A percentile compares a stretch with the other conserved stretches of the same genome.
Evolutionary conservation across 1,140 invertebrate species (phyloP).

Genomic region (Trissolcus basalis): DNA sequence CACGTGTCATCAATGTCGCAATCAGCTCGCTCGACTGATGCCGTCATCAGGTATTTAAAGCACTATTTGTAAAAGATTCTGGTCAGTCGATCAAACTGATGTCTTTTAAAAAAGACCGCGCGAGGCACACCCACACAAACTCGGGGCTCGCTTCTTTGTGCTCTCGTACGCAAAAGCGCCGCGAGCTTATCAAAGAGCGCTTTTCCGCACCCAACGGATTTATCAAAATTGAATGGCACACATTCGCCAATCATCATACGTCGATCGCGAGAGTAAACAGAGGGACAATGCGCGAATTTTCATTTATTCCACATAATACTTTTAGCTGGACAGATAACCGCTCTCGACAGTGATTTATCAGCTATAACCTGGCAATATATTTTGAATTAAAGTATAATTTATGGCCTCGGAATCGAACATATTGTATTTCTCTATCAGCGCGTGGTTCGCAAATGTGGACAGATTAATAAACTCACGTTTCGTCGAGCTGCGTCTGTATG

Average conservation of each 20-base stretch:
- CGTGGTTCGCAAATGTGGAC: slow-evolving; percentile 25
- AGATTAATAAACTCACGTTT: slow-evolving; percentile 35
- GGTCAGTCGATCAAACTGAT: slow-evolving; percentile 54
- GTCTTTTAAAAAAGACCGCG: slow-evolving; percentile 39
- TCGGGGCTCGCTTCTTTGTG: slow-evolving; percentile 44
- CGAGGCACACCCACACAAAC: slow-evolving; percentile 1
- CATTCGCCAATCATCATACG: slow-evolving; percentile 33
- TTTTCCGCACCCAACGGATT: slow-evolving; percentile 22
- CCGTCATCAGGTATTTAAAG: slow-evolving; percentile 63
- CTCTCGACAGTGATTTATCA: slow-evolving; percentile 54
- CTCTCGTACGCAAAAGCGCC: slow-evolving; percentile 24
- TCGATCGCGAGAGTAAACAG: slow-evolving; percentile 51
- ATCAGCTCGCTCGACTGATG: slow-evolving; percentile 72
- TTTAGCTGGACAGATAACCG: slow-evolving; percentile 44
- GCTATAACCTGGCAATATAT: slow-evolving; percentile 53
- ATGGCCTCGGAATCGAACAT: slow-evolving; percentile 39
- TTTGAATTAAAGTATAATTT: slow-evolving; percentile 55
- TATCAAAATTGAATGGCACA: slow-evolving; percentile 27
- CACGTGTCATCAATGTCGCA: slow-evolving; percentile 75
- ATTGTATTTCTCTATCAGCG: slow-evolving; percentile 49
- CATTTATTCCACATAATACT: slow-evolving; percentile 43
- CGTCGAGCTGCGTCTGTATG: slow-evolving; percentile 21
- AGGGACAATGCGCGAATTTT: slow-evolving; percentile 53
- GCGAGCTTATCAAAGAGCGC: slow-evolving; percentile 37
- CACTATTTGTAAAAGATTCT: slow-evolving; percentile 74